phyloP scores from a whole-genome alignment of 64 coral and sea anemone genomes.

The Montipora cactus region DNA sequence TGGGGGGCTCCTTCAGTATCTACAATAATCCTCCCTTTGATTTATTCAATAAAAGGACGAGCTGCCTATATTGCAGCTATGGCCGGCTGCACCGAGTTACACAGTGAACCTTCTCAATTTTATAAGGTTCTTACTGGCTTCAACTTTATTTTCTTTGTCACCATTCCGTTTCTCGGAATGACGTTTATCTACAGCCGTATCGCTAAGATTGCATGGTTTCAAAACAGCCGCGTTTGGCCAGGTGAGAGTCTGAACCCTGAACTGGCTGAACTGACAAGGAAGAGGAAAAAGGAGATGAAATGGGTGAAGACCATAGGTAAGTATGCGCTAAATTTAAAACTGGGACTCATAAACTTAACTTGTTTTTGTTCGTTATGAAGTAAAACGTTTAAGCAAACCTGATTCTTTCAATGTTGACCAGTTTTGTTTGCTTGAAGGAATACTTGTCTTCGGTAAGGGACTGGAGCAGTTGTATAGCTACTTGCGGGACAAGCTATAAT shows the following conservation, averaged over 20 bases:
- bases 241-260: not conserved
- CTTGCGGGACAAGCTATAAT: too few relatives aligned
- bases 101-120: not conserved
- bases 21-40: not conserved
- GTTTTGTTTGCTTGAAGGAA: too few relatives aligned
- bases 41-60: not conserved
- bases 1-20: slow-evolving; percentile 25
- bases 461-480: too few relatives aligned
- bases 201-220: slow-evolving; percentile 41
- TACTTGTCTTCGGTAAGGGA: too few relatives aligned
- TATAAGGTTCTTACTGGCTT: slow-evolving; percentile 12
- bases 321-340: not conserved
- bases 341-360: too few relatives aligned
- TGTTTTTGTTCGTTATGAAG: too few relatives aligned
- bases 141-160: slow-evolving; percentile 26
- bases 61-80: not conserved
- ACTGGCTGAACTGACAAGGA: not conserved
- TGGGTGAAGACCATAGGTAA: slow-evolving; percentile 65
- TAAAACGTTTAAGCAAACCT: too few relatives aligned
- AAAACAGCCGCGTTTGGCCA: slow-evolving; percentile 36
- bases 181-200: slow-evolving; percentile 52
- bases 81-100: slow-evolving; percentile 1
- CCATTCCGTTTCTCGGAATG: slow-evolving; percentile 22
- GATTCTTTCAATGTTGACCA: too few relatives aligned
- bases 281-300: slow-evolving; percentile 61